Evolutionary conservation across 2,113 vertebrate genomes (phyloP).

Genomic region (Riparia riparia): DNA sequence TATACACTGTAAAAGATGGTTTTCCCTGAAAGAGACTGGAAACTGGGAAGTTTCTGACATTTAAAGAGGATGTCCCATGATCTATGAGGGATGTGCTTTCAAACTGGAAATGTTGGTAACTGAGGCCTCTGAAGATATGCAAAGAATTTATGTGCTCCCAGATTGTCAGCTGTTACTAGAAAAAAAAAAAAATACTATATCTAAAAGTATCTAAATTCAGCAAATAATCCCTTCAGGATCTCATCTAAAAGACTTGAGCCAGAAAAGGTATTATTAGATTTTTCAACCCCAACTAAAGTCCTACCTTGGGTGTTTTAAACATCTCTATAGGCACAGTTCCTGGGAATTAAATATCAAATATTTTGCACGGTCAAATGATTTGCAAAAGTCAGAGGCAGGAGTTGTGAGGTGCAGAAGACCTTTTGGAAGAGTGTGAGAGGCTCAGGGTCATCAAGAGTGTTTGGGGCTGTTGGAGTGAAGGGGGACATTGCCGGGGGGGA

Average conservation of each 20-base stretch:
- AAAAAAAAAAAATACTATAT: neutral
- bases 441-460: neutral
- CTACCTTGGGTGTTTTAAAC: neutral
- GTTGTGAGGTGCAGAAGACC: neutral
- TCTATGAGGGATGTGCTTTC: neutral
- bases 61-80: neutral
- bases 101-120: neutral
- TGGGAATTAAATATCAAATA: neutral
- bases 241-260: neutral
- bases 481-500: neutral
- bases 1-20: neutral
- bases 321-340: neutral
- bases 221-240: neutral
- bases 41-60: neutral
- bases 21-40: neutral
- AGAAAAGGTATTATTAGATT: neutral
- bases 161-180: neutral
- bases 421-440: neutral
- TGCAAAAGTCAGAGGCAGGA: neutral
- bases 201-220: neutral
- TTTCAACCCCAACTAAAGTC: neutral
- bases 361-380: neutral
- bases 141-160: neutral
- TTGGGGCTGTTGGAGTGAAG: neutral
- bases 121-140: neutral